Evolutionary conservation across 2,797 vertebrate species (phyloP), one percentile per base, ranked within the genome.

Genomic region (Aeoliscus strigatus): DNA sequence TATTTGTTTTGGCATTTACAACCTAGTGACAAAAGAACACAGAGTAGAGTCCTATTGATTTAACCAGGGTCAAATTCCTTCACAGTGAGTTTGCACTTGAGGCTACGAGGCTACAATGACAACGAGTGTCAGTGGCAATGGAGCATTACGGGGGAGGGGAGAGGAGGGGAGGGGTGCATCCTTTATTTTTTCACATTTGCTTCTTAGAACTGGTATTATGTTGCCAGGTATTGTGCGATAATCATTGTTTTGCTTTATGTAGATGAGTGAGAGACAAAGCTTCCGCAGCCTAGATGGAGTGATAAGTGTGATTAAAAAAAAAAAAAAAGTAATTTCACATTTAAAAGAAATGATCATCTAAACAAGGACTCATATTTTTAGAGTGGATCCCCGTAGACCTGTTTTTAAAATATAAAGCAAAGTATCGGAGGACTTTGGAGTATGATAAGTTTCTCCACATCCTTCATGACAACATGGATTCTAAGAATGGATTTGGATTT

Each of bases 401-500:
- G 41, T 45, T 72, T 77, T 75, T 60, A 58, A 74, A 51, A 52
- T 39, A 29, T 46, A 73, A 51, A 46, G 41, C 48, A 70, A 66
- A 63, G 63, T 62, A 74, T 75, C 69, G 68, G 44, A 53, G 32
- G 54, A 73, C 47, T 70, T 52, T 51, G 46, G 44, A 47, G 58
- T 56, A 52, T 68, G 61, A 76, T 81, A 76, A 70, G 40, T 72
- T 74, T 65, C 54, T 51, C 34, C 40, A 42, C 37, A 52, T 66
- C 42, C 54, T 52, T 65, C 27, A 45, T 43, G 28, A 59, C 45
- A 49, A 75, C 82, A 81, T 67, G 38, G 68, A 56, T 71, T 79
- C 58, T 51, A 45, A 51, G 67, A 66, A 68, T 55, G 66, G 78
- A 74, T 66, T 84, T 75, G 70, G 72, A 78, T 77, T 78, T 72